A percentile compares a stretch with the other conserved stretches of the same genome.
phyloP scores from a whole-genome alignment of 2,888 invertebrate genomes.

The Coelopa pilipes region DNA sequence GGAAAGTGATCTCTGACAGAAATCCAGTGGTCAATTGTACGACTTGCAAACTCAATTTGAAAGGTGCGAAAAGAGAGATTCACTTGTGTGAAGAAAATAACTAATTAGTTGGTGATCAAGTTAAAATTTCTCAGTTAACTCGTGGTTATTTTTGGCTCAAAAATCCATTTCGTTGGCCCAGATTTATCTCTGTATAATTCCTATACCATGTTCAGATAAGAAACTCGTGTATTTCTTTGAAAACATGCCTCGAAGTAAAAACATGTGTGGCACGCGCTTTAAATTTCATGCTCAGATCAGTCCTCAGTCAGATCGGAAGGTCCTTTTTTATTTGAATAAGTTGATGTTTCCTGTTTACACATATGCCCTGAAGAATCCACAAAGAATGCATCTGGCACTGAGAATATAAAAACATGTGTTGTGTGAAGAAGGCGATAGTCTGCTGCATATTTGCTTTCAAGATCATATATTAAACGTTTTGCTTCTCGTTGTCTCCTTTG shows the following conservation, averaged over 20 bases:
- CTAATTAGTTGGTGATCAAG: no score
- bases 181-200: no score
- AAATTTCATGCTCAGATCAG: neutral
- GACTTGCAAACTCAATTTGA: neutral
- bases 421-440: neutral
- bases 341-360: slow-evolving; percentile 14
- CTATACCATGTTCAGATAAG: no score
- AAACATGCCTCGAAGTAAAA: neutral
- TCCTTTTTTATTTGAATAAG: slow-evolving; percentile 9
- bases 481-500: no score
- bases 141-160: no score
- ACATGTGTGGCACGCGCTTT: slow-evolving; percentile 3
- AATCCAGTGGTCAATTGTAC: neutral
- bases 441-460: no score
- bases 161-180: no score
- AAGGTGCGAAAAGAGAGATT: slow-evolving; percentile 9
- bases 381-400: slow-evolving; percentile 13
- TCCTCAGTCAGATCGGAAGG: neutral
- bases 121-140: no score
- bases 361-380: neutral
- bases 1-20: slow-evolving; percentile 19
- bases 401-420: slow-evolving; percentile 12
- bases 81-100: neutral
- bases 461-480: no score
- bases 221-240: neutral